Conservation (phyloP, 2,888 invertebrate species). For the Mactromeris polynyma region DNA sequence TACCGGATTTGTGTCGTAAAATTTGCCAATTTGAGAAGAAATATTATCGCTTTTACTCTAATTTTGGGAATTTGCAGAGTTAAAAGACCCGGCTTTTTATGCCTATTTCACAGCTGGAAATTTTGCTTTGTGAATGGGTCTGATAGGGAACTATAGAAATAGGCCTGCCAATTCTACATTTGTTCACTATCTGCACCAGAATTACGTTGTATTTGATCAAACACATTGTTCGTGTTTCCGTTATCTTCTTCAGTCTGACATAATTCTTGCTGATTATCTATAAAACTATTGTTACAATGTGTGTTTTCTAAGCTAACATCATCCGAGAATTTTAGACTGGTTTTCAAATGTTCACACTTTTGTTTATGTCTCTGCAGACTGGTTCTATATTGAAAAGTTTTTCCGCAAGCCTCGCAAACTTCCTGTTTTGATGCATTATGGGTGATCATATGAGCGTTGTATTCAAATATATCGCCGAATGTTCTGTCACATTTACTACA, state of each 20-base stretch:
- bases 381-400: conserved; percentile 52
- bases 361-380: conserved; percentile 47
- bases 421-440: conserved; percentile 37
- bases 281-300: not conserved
- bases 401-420: conserved; percentile 49
- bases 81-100: no score
- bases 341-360: conserved; percentile 36
- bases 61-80: no score
- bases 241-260: not conserved
- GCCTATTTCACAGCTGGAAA: no score
- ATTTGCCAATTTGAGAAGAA: no score
- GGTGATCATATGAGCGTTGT: conserved; percentile 25
- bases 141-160: no score
- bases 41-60: no score
- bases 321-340: not conserved
- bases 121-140: no score
- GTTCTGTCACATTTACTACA: conserved; percentile 36
- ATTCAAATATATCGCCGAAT: conserved; percentile 14
- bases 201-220: not conserved
- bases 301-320: not conserved
- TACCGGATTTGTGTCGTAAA: no score
- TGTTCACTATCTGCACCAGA: no score
- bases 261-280: not conserved
- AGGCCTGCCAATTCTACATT: no score
- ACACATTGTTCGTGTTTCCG: not conserved